Percentiles rank a stretch among this genome's conserved stretches.
Evolutionary conservation across 2,113 vertebrate genomes (phyloP).

Genomic region (Ammodytes marinus): DNA sequence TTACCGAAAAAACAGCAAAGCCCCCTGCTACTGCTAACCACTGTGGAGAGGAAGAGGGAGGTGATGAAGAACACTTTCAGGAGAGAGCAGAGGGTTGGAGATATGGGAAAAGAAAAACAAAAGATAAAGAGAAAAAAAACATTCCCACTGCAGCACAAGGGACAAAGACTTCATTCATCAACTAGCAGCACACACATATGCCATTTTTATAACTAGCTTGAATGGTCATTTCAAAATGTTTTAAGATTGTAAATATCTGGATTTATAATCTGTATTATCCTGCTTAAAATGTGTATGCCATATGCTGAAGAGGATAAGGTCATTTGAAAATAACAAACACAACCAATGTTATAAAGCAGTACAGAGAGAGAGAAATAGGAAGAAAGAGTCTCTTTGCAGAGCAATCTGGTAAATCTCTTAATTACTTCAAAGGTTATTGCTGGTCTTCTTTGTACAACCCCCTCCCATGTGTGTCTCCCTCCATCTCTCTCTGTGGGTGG

Average conservation of each 20-base stretch:
- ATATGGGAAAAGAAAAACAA: constrained; percentile 28
- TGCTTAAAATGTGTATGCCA: not conserved
- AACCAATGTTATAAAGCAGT: not conserved
- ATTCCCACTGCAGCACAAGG: not conserved
- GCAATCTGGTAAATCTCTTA: constrained; percentile 68
- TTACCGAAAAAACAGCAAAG: constrained; percentile 69
- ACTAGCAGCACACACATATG: not conserved
- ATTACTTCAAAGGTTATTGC: constrained; percentile 56
- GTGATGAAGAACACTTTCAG: constrained; percentile 31
- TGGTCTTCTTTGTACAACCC: constrained; percentile 29
- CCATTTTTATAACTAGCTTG: not conserved
- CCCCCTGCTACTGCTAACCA: constrained; percentile 33
- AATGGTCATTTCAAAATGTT: not conserved
- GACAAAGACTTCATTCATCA: constrained; percentile 40
- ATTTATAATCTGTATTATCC: not conserved
- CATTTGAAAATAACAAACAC: not conserved
- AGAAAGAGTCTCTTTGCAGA: constrained; percentile 8
- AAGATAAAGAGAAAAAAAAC: constrained; percentile 33
- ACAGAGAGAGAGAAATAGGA: not conserved
- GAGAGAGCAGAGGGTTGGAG: constrained; percentile 17
- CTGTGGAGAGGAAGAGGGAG: constrained; percentile 17
- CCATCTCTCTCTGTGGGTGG: constrained; percentile 66
- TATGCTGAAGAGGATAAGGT: not conserved
- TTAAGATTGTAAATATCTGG: not conserved
- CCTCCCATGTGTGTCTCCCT: constrained; percentile 14